Evolutionary conservation across 2,888 invertebrate genomes (phyloP), one percentile per base, ranked within the genome.

Genomic region (Emesis russula): DNA sequence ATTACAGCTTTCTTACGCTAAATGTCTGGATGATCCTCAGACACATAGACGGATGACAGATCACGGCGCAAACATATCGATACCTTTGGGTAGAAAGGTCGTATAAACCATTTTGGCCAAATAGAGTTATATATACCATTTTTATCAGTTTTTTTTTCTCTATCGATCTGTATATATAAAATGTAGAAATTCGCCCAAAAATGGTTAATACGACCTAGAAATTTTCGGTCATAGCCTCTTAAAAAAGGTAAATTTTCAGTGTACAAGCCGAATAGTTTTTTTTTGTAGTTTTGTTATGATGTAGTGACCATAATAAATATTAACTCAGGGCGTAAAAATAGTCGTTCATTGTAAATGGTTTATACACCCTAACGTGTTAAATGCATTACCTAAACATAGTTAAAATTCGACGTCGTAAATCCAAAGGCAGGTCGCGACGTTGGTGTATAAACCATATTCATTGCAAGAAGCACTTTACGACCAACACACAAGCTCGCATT

Each of bases 391-490:
- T 36, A 36, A 36, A 36, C 36, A 36, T 36, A 36, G 36, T 36
- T 36, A 1, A 36, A 36, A 36, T 36, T 36, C 36, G 36, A 36
- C 36, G 36, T 36, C 36, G 36, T 36, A 36, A 36, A 36, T 36
- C 36, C 36, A 36, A 36, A 36, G 36, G 36, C 36, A 36, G 36
- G 36, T 36, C 36, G 36, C 36, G 36, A 36, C 36, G 36, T 36
- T 36, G 36, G 36, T 36, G 36, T 36, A 36, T 36, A 36, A 36
- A 36, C 36, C 36, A 36, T 83, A 53, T 77, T 71, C 71, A 83
- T 78, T 74, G 66, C 75, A 74, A 83, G 77, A 83, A 83, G 83
- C 73, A 79, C 78, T 83, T 78, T 83, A 79, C 83, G 83, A 73
- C 73, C 66, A 78, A 78, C 78, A 78, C 44, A 78, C 80, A 81